These are phyloP conservation scores for Meteorus colon DNA, from an alignment of 2,888 invertebrate genomes.

Conservation along the genomic window DNA sequence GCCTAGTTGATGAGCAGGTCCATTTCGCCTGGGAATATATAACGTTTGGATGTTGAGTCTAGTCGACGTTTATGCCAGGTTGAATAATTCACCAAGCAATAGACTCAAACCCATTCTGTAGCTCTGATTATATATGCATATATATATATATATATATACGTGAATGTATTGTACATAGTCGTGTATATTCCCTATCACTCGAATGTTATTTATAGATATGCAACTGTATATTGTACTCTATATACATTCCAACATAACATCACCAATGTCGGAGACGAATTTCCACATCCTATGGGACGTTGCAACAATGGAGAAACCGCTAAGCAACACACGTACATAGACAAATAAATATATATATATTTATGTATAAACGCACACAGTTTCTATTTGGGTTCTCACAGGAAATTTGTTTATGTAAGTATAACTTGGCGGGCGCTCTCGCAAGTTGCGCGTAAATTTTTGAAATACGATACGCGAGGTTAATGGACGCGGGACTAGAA, in stretches of 20 bases:
- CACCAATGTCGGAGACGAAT: constrained; percentile 3
- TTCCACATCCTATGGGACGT: not conserved
- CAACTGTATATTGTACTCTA: not conserved
- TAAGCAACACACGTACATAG: not conserved
- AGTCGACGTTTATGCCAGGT: constrained; percentile 25
- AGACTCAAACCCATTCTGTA: constrained; percentile 1
- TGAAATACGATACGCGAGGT: constrained; percentile 53
- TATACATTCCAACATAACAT: constrained; percentile 10
- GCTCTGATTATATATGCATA: not conserved
- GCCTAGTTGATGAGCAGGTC: constrained; percentile 1
- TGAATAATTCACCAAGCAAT: constrained; percentile 34
- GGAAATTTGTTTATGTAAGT: constrained; percentile 33
- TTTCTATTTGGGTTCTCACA: not conserved
- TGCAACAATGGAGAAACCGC: constrained; percentile 23
- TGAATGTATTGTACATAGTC: not conserved
- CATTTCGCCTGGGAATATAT: constrained; percentile 7
- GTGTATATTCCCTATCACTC: not conserved
- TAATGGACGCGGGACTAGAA: constrained; percentile 53
- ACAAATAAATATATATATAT: not conserved
- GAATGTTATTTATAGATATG: not conserved
- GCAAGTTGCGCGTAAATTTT: constrained; percentile 47
- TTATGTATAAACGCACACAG: constrained; percentile 19
- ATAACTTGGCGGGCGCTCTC: constrained; percentile 21
- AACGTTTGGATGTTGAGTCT: not conserved
- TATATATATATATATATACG: not conserved